Evolutionary conservation across 2,113 vertebrate genomes (phyloP).

Genomic region (Terrapene triunguis): DNA sequence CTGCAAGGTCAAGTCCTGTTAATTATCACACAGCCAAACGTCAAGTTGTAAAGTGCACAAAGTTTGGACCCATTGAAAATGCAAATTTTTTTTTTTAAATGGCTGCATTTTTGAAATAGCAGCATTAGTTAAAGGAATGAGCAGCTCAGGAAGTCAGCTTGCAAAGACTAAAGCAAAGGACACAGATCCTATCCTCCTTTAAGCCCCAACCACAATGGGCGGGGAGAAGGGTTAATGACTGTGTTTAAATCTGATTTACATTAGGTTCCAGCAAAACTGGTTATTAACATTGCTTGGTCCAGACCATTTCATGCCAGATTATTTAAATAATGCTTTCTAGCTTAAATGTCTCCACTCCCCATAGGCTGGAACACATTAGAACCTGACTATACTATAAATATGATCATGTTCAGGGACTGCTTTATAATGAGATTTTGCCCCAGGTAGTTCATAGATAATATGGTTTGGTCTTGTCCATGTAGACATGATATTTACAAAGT

Average conservation of each 20-base stretch:
- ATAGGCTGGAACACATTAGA: not conserved
- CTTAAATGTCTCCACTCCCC: not conserved
- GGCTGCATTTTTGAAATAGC: not conserved
- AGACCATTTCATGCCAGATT: not conserved
- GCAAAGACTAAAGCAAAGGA: not conserved
- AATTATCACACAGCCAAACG: slow-evolving; percentile 20
- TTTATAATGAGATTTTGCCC: not conserved
- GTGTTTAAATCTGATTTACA: slow-evolving; percentile 1
- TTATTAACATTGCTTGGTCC: not conserved
- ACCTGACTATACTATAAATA: not conserved
- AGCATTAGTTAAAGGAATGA: not conserved
- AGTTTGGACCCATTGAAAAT: slow-evolving; percentile 4
- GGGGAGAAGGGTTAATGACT: not conserved
- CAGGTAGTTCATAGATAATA: not conserved
- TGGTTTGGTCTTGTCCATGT: not conserved
- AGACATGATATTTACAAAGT: not conserved
- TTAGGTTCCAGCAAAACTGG: not conserved
- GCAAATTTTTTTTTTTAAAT: not conserved
- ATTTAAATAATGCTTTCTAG: not conserved
- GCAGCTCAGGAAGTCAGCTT: not conserved
- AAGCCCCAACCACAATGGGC: rapidly evolving
- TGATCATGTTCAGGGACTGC: not conserved
- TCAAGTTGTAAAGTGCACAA: not conserved
- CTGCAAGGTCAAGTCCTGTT: slow-evolving; percentile 15
- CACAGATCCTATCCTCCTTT: not conserved